Conservation (phyloP, 2,888 invertebrate species). For the Drosophila borealis region DNA sequence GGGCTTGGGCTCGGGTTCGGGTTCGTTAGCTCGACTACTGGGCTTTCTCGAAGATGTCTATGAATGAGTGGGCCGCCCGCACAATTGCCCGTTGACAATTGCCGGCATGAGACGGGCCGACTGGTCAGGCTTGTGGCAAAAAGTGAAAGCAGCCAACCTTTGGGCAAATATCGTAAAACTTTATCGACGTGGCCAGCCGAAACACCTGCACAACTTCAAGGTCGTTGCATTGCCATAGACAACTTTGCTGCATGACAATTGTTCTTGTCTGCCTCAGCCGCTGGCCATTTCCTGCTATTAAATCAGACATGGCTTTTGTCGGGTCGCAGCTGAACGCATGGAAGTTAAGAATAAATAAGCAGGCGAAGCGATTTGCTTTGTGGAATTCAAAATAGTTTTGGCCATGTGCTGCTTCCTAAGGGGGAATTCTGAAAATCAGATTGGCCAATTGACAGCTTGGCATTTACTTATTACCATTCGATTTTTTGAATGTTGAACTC, state of each 20-base stretch:
- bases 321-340: not conserved
- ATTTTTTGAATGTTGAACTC: too few species aligned
- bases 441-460: too few species aligned
- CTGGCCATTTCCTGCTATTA: constrained; percentile 7
- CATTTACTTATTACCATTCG: too few species aligned
- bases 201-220: constrained; percentile 63
- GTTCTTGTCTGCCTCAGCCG: constrained; percentile 1
- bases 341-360: too few species aligned
- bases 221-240: constrained; percentile 63
- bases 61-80: constrained; percentile 49
- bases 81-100: constrained; percentile 27
- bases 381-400: too few species aligned
- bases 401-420: too few species aligned
- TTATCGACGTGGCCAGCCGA: constrained; percentile 27
- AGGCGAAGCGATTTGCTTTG: too few species aligned
- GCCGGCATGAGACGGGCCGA: not conserved
- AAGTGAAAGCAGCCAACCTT: constrained; percentile 59
- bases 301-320: not conserved
- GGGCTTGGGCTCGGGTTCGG: constrained; percentile 9
- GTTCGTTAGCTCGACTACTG: constrained; percentile 39
- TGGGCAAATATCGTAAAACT: constrained; percentile 41
- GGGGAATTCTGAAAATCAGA: too few species aligned
- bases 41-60: constrained; percentile 33
- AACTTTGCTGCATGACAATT: constrained; percentile 18
- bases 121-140: constrained; percentile 29